Percentiles rank a stretch among this genome's conserved stretches.
Evolutionary conservation across 2,113 vertebrate genomes (phyloP).

Genomic region (Centropus bengalensis): DNA sequence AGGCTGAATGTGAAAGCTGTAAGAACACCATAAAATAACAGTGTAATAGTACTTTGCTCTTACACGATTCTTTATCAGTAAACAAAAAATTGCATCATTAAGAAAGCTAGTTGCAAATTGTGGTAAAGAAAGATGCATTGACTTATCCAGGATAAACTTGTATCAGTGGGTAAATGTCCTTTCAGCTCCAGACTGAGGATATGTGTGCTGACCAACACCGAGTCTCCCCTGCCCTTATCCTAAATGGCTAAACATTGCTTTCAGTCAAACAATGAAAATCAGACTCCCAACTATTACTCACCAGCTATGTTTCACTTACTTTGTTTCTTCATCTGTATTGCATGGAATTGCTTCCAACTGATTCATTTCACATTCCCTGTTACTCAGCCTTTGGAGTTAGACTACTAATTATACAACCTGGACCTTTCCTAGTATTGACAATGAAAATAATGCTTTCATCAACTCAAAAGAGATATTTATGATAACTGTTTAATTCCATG

Average conservation of each 20-base stretch:
- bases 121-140: background rate
- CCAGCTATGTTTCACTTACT: background rate
- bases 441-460: background rate
- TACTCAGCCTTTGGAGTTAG: slow-evolving; percentile 9
- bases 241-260: background rate
- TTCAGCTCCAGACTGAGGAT: background rate
- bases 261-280: background rate
- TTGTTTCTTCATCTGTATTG: background rate
- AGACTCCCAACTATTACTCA: background rate
- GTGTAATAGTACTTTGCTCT: background rate
- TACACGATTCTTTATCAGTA: background rate
- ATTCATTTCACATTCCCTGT: background rate
- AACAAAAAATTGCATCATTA: background rate
- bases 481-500: slow-evolving; percentile 52
- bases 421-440: background rate
- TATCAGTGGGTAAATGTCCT: background rate
- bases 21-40: background rate
- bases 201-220: background rate
- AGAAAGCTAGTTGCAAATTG: background rate
- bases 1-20: background rate
- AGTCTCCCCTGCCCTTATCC: background rate
- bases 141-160: background rate
- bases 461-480: background rate
- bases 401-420: background rate
- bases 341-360: background rate